Evolutionary conservation across 2,113 vertebrate species (phyloP).

Genomic region (Phrynosoma blainvillii): DNA sequence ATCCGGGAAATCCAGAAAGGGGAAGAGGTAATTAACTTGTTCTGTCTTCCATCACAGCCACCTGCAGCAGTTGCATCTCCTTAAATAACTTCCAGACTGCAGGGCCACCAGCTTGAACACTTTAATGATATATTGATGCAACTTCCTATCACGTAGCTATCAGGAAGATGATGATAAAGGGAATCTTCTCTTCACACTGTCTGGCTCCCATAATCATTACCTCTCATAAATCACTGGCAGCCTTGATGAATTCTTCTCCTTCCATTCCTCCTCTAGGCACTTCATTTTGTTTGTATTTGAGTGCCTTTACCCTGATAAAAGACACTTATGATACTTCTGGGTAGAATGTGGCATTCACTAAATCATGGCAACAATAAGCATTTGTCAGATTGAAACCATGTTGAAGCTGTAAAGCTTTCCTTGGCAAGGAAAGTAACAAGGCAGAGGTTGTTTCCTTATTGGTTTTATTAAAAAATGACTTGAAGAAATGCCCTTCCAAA

Average conservation of each 20-base stretch:
- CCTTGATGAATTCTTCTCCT: conserved; percentile 56
- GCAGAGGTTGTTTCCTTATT: conserved; percentile 41
- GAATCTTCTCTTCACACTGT: conserved; percentile 63
- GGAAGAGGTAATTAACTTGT: conserved; percentile 84
- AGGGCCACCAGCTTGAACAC: conserved; percentile 69
- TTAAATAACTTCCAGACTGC: conserved; percentile 71
- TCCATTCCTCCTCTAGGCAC: conserved; percentile 54
- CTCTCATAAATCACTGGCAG: conserved; percentile 62
- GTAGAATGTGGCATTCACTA: conserved; percentile 54
- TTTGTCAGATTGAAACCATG: conserved; percentile 51
- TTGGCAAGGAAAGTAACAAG: conserved; percentile 33
- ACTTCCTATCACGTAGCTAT: conserved; percentile 61
- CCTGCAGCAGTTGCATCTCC: conserved; percentile 65
- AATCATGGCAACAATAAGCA: conserved; percentile 50
- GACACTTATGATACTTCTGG: conserved; percentile 59
- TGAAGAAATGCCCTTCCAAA: conserved; percentile 31
- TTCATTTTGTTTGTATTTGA: conserved; percentile 56
- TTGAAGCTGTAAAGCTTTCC: conserved; percentile 52
- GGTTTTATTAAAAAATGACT: background rate
- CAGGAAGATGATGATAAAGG: conserved; percentile 51
- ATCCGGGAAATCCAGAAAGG: conserved; percentile 80
- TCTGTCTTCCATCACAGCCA: conserved; percentile 56
- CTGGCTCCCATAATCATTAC: conserved; percentile 57
- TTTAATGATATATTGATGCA: conserved; percentile 73
- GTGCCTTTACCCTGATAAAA: conserved; percentile 52